Conservation (phyloP, 2,888 invertebrate genomes). For the Drosophila siamana region DNA sequence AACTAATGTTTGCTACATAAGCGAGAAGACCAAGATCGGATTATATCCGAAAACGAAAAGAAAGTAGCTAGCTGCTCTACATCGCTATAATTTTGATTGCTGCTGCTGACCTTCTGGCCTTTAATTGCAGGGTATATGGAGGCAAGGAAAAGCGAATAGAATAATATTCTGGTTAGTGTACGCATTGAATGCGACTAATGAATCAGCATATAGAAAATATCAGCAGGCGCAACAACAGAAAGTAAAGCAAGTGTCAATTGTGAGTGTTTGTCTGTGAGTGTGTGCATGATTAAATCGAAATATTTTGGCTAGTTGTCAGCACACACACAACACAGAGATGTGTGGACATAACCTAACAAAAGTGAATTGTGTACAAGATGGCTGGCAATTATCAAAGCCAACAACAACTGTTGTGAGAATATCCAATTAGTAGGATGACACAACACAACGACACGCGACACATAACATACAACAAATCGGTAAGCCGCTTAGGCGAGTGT, state of each 20-base stretch:
- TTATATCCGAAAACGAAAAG: too few species aligned
- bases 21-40: too few species aligned
- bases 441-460: slow-evolving; percentile 50
- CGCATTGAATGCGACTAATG: slow-evolving; percentile 46
- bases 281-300: slow-evolving; percentile 59
- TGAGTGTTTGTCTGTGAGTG: slow-evolving; percentile 3
- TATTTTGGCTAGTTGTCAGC: slow-evolving; percentile 23
- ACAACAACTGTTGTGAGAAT: slow-evolving; percentile 49
- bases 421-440: slow-evolving; percentile 57
- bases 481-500: slow-evolving; percentile 28
- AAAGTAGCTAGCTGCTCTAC: too few species aligned
- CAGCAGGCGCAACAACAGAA: slow-evolving; percentile 35
- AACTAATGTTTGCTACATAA: neutral
- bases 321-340: too few species aligned
- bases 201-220: slow-evolving; percentile 40
- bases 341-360: slow-evolving; percentile 27
- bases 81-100: too few species aligned
- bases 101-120: neutral
- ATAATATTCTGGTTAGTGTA: slow-evolving; percentile 13
- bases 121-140: slow-evolving; percentile 28
- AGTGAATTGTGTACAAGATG: slow-evolving; percentile 38
- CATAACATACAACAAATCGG: slow-evolving; percentile 2
- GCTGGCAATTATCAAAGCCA: slow-evolving; percentile 37
- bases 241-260: slow-evolving; percentile 57
- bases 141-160: slow-evolving; percentile 2